Evolutionary conservation across 2,797 vertebrate species (phyloP).

Genomic region (Trachops cirrhosus): DNA sequence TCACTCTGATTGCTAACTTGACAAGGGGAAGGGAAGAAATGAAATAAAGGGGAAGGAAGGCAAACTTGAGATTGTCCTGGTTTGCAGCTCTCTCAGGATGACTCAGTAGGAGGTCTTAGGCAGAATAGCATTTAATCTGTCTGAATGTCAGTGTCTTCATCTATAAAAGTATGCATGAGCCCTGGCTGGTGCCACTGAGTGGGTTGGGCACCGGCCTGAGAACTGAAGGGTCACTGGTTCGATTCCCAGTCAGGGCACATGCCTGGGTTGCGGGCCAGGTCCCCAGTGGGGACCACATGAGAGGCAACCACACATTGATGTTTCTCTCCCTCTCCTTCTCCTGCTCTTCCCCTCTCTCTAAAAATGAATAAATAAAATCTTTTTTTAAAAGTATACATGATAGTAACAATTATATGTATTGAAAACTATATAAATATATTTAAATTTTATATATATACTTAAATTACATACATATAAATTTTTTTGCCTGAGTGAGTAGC

Average conservation of each 20-base stretch:
- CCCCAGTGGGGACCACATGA: no score
- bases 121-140: not conserved
- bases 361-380: no score
- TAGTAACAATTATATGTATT: not conserved
- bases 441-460: not conserved
- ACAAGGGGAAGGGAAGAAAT: not conserved
- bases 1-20: not conserved
- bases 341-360: no score
- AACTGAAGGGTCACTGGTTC: no score
- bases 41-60: not conserved
- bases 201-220: no score
- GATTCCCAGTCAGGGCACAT: no score
- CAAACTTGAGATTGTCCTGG: not conserved
- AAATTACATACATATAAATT: not conserved
- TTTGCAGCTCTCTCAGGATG: not conserved
- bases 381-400: not conserved
- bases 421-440: not conserved
- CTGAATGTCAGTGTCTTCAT: not conserved
- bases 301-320: no score
- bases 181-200: no score
- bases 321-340: no score
- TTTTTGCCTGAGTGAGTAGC: not conserved
- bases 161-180: not conserved
- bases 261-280: no score
- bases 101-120: not conserved